phyloP scores from a whole-genome alignment of 2,888 invertebrate species.

The Lagria hirta region DNA sequence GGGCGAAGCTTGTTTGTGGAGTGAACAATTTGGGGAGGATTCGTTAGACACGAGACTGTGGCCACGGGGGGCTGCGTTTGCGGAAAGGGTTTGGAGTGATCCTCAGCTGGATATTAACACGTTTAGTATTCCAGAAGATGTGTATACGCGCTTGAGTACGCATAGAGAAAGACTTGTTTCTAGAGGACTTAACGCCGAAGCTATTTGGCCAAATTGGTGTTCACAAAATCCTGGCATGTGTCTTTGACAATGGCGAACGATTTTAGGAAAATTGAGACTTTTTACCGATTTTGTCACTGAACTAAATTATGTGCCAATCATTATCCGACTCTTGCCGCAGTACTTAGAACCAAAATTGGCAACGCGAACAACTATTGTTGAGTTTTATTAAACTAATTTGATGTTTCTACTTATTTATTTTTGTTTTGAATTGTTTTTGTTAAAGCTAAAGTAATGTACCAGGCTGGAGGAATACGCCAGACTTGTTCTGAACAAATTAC shows the following conservation, averaged over 20 bases:
- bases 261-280: constrained; percentile 17
- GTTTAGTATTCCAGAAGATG: constrained; percentile 60
- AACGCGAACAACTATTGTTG: too few relatives aligned
- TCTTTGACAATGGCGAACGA: constrained; percentile 53
- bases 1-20: constrained; percentile 83
- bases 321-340: too few relatives aligned
- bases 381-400: too few relatives aligned
- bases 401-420: too few relatives aligned
- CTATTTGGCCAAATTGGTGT: constrained; percentile 78
- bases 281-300: too few relatives aligned
- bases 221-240: constrained; percentile 74
- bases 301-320: too few relatives aligned
- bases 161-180: constrained; percentile 66
- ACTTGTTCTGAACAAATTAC: too few relatives aligned
- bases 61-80: constrained; percentile 81
- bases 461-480: too few relatives aligned
- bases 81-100: constrained; percentile 77
- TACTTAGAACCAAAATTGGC: too few relatives aligned
- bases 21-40: constrained; percentile 75
- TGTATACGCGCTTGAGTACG: constrained; percentile 68
- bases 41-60: constrained; percentile 78
- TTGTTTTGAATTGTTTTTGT: too few relatives aligned
- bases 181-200: constrained; percentile 67
- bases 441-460: too few relatives aligned
- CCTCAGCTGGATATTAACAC: constrained; percentile 49